phyloP scores from a whole-genome alignment of 2,888 invertebrate genomes.

The Apocheima hispidaria region DNA sequence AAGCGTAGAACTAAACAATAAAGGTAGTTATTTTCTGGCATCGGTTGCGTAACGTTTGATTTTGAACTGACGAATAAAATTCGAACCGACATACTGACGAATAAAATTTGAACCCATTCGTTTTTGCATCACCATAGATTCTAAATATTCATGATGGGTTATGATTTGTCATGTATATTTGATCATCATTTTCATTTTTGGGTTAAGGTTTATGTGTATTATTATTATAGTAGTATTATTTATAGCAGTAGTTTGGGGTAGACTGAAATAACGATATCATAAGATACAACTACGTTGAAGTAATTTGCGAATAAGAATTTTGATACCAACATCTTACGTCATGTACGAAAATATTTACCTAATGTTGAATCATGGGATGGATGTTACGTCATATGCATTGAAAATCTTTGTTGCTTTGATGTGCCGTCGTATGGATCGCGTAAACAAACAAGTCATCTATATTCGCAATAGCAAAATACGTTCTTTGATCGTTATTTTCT shows the following conservation, averaged over 20 bases:
- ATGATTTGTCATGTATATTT: too few species aligned
- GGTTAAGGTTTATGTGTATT: too few species aligned
- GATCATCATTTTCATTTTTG: too few species aligned
- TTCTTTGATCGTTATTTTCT: background rate
- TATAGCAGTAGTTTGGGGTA: background rate
- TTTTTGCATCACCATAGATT: background rate
- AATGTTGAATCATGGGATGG: constrained; percentile 8
- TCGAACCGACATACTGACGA: background rate
- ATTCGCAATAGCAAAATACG: constrained; percentile 9
- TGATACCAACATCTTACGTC: constrained; percentile 10
- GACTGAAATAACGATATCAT: background rate
- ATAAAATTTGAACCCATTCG: background rate
- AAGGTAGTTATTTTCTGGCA: background rate
- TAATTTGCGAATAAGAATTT: constrained; percentile 3
- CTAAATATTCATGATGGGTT: background rate
- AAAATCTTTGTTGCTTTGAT: constrained; percentile 6
- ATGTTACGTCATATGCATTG: constrained; percentile 11
- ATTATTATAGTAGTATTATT: too few species aligned
- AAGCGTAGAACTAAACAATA: constrained; percentile 11
- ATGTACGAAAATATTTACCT: constrained; percentile 15
- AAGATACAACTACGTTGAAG: constrained; percentile 1
- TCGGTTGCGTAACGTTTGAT: constrained; percentile 5
- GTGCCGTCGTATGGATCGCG: background rate
- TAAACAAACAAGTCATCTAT: constrained; percentile 14
- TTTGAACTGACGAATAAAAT: background rate